Base-by-base conservation (phyloP, 2,797 vertebrate genomes). In the Onychomys arenicola region DNA sequence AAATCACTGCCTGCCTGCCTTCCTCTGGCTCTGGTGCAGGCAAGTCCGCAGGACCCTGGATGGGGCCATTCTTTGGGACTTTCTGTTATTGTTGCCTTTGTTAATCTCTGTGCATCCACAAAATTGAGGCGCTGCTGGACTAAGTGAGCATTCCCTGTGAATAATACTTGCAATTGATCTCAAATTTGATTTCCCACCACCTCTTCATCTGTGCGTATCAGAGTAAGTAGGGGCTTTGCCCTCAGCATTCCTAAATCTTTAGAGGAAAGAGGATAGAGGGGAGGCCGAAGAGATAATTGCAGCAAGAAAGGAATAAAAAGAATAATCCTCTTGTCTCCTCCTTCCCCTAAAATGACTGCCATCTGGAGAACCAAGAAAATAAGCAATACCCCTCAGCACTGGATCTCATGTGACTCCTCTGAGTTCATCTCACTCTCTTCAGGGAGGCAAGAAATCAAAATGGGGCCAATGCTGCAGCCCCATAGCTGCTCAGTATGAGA, bases 81-180 rank as follows among this genome's bases (percentile, higher is more conserved):
- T 75, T 5, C 40, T 80, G 6, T 25, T 55, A 92, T 81, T 76
- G 80, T 85, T 69, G 82, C 80, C 75, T 46, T 77, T 43, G 10
- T 67, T 96, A 95, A 97, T 97, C 96, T 95, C 92, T 43, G 14
- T 0, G 37, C 55, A 85, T 27, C 92, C 89, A 96, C 93, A 94
- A 89, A 98, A 94, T 95, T 63, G 0, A 90, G 76, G 94, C 87
- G 4, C 90, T 81, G 90, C 88, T 95, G 96, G 98, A 97, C 98
- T 97, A 96, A 97, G 76, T 96, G 97, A 1, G 96, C 97, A 93
- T 97, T 97, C 96, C 94, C 82, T 97, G 97, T 95, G 87, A 93
- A 96, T 86, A 97, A 93, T 91, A 82, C 96, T 87, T 93, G 95
- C 73, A 96, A 98, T 91, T 93, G 95, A 96, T 96, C 37, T 0